Percentiles rank a stretch among this genome's conserved stretches.
These are phyloP conservation scores for Pseudomugil gertrudae DNA, from an alignment of 2,797 vertebrate species.

Conservation along the genomic window DNA sequence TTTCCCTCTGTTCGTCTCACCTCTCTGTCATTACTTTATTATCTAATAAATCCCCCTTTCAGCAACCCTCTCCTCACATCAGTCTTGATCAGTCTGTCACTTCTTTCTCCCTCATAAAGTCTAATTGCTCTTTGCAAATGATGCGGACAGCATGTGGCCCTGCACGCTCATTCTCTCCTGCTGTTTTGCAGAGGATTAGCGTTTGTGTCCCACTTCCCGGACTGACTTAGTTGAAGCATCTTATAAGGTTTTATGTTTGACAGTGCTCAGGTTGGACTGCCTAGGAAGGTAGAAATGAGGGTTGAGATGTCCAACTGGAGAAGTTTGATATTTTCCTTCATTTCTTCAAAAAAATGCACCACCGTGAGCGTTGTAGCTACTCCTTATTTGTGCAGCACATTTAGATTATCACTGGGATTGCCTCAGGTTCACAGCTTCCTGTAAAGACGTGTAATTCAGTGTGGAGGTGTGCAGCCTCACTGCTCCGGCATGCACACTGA, in stretches of 20 bases:
- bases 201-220: conserved; percentile 36
- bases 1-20: conserved; percentile 22
- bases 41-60: conserved; percentile 31
- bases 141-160: conserved; percentile 51
- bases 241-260: conserved; percentile 43
- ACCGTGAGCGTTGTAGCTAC: conserved; percentile 2
- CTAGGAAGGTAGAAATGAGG: conserved; percentile 27
- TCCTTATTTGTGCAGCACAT: neutral
- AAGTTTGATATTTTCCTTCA: neutral
- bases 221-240: conserved; percentile 35
- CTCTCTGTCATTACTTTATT: conserved; percentile 31
- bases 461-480: conserved; percentile 12
- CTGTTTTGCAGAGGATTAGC: conserved; percentile 50
- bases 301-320: conserved; percentile 6
- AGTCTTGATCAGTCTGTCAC: conserved; percentile 42
- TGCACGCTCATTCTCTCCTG: conserved; percentile 37
- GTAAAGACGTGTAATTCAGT: conserved; percentile 14
- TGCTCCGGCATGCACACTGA: conserved; percentile 5
- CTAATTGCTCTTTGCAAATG: conserved; percentile 42
- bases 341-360: conserved; percentile 6
- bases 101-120: conserved; percentile 51
- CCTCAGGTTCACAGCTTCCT: conserved; percentile 22
- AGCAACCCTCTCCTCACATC: conserved; percentile 20
- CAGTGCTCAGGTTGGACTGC: conserved; percentile 52
- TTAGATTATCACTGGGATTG: conserved; percentile 21